A percentile compares a stretch with the other conserved stretches of the same genome.
These are phyloP conservation scores for Anhinga anhinga DNA, from an alignment of 2,113 vertebrate species.

Conservation along the genomic window DNA sequence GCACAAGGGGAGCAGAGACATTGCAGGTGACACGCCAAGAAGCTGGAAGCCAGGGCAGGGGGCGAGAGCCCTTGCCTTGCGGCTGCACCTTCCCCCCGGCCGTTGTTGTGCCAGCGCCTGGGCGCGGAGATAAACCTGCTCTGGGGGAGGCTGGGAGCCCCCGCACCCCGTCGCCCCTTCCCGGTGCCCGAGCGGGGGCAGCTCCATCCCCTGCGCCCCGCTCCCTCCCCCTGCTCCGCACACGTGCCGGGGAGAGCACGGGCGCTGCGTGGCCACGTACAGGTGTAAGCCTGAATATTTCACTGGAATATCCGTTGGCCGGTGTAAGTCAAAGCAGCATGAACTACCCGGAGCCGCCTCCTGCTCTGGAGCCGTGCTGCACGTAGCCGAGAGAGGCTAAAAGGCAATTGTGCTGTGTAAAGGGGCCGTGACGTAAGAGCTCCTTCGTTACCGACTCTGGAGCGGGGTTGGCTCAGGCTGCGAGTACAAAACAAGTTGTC, in stretches of 20 bases:
- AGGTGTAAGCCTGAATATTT: no score
- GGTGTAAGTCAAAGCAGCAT: not conserved
- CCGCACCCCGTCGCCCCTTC: not conserved
- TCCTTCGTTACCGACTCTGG: not conserved
- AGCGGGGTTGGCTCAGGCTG: not conserved
- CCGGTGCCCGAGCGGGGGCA: not conserved
- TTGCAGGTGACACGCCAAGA: not conserved
- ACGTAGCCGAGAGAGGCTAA: not conserved
- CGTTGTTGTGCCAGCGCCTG: rapidly evolving
- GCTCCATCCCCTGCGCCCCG: not conserved
- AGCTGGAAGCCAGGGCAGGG: not conserved
- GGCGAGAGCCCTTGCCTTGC: not conserved
- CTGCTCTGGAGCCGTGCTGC: not conserved
- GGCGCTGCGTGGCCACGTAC: rapidly evolving
- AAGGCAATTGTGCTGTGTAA: not conserved
- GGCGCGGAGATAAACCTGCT: rapidly evolving
- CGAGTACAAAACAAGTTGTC: not conserved
- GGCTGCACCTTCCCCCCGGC: not conserved
- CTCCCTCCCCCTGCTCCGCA: not conserved
- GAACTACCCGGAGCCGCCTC: not conserved
- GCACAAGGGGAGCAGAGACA: not conserved
- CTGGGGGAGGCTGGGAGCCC: not conserved
- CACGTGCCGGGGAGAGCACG: not conserved
- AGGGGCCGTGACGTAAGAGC: not conserved
- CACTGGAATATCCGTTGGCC: not conserved